A percentile compares a stretch with the other conserved stretches of the same genome.
These are phyloP conservation scores for Acrocyrtus sp. DNA, from an alignment of 2,888 invertebrate species.

Conservation along the genomic window DNA sequence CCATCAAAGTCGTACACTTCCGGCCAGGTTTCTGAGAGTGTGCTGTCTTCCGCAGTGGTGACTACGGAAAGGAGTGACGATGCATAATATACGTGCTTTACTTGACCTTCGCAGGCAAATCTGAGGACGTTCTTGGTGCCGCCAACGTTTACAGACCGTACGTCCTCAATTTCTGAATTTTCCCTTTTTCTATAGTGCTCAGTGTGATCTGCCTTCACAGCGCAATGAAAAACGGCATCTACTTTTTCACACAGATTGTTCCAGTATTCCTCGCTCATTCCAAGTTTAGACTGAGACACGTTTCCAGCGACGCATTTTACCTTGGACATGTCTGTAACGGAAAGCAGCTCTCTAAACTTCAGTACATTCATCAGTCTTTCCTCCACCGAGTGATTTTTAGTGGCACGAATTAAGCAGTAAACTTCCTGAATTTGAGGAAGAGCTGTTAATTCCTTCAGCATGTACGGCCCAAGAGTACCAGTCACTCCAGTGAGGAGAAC, in stretches of 20 bases:
- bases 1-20: slow-evolving; percentile 29
- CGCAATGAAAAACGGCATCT: slow-evolving; percentile 25
- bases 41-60: neutral
- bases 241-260: slow-evolving; percentile 1
- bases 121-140: slow-evolving; percentile 1
- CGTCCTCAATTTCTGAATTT: neutral
- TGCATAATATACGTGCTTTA: slow-evolving; percentile 12
- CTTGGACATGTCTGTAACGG: neutral
- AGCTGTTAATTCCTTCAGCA: slow-evolving; percentile 15
- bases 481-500: slow-evolving; percentile 32
- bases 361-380: neutral
- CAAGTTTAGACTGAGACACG: neutral
- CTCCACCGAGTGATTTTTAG: neutral
- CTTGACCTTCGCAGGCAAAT: neutral
- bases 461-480: slow-evolving; percentile 32
- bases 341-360: neutral
- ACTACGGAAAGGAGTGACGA: slow-evolving; percentile 12
- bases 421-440: slow-evolving; percentile 6
- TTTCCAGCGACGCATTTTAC: slow-evolving; percentile 13
- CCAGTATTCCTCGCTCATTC: slow-evolving; percentile 12
- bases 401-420: slow-evolving; percentile 22
- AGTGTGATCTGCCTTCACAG: slow-evolving; percentile 13
- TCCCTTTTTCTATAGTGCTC: slow-evolving; percentile 15
- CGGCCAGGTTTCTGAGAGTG: slow-evolving; percentile 22
- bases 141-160: slow-evolving; percentile 1